Percentiles rank a stretch among this genome's conserved stretches.
Conservation (phyloP, 2,888 invertebrate species). For the Agrotis puta region DNA sequence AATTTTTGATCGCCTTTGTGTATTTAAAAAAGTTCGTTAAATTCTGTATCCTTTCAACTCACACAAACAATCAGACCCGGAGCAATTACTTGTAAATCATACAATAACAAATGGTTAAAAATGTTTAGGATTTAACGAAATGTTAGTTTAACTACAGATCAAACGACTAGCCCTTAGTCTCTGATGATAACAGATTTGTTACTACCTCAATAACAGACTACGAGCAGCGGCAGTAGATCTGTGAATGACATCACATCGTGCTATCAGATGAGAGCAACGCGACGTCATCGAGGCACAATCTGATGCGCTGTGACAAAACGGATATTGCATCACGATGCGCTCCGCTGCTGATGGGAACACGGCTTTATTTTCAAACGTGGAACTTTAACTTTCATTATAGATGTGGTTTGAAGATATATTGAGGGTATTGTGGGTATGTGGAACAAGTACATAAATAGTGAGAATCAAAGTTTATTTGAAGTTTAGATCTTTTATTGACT, state of each 20-base stretch:
- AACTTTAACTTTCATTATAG: background rate
- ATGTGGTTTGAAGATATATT: background rate
- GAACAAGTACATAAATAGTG: background rate
- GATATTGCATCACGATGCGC: conserved; percentile 67
- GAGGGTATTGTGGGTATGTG: too few species aligned
- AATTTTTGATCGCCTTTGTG: too few species aligned
- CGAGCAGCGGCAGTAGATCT: conserved; percentile 13
- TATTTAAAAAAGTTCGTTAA: too few species aligned
- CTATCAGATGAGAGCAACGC: conserved; percentile 32
- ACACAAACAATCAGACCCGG: too few species aligned
- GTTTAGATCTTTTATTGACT: background rate
- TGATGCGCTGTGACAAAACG: conserved; percentile 67
- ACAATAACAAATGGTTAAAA: too few species aligned
- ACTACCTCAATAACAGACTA: background rate
- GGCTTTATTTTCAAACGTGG: conserved; percentile 32
- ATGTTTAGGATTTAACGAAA: too few species aligned
- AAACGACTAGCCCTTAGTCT: too few species aligned
- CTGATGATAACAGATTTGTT: background rate
- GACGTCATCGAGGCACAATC: conserved; percentile 62
- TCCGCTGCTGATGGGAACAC: conserved; percentile 33
- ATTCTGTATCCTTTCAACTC: too few species aligned
- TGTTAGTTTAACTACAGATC: too few species aligned
- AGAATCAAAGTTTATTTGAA: background rate
- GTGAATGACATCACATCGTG: conserved; percentile 43
- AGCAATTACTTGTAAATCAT: too few species aligned